A percentile compares a stretch with the other conserved stretches of the same genome.
These are phyloP conservation scores for Carcharodon carcharias DNA, from an alignment of 2,797 vertebrate species.

Conservation along the genomic window DNA sequence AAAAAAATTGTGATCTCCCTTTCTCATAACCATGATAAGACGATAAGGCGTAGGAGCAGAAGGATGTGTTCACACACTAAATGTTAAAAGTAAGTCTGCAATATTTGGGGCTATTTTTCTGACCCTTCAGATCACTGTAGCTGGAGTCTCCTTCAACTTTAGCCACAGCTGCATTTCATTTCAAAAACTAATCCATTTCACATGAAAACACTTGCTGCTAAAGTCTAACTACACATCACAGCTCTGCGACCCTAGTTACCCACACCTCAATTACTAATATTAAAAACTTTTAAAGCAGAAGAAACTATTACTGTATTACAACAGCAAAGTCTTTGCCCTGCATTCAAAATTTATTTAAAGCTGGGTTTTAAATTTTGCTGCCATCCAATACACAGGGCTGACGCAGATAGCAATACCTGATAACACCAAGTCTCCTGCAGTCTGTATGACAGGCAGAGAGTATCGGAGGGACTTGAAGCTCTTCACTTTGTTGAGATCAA, in stretches of 20 bases:
- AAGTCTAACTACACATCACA: neutral
- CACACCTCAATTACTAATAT: neutral
- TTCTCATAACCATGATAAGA: neutral
- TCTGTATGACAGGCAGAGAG: neutral
- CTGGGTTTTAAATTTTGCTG: neutral
- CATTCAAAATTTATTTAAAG: neutral
- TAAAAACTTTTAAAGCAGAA: neutral
- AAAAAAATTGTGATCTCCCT: neutral
- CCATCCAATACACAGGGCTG: neutral
- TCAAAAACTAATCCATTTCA: neutral
- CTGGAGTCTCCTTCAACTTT: neutral
- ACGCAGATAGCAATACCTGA: neutral
- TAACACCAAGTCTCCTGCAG: neutral
- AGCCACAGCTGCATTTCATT: neutral
- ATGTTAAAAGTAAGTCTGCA: neutral
- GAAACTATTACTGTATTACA: neutral
- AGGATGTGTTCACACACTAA: neutral
- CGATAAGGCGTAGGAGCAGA: too few species aligned
- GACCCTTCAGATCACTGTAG: neutral
- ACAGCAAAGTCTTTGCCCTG: neutral
- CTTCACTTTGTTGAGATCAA: neutral
- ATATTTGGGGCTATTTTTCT: neutral
- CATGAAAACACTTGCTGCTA: neutral
- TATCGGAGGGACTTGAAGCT: neutral
- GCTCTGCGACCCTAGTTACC: neutral